phyloP scores from a whole-genome alignment of 1,140 invertebrate genomes.

The Euschistus heros region DNA sequence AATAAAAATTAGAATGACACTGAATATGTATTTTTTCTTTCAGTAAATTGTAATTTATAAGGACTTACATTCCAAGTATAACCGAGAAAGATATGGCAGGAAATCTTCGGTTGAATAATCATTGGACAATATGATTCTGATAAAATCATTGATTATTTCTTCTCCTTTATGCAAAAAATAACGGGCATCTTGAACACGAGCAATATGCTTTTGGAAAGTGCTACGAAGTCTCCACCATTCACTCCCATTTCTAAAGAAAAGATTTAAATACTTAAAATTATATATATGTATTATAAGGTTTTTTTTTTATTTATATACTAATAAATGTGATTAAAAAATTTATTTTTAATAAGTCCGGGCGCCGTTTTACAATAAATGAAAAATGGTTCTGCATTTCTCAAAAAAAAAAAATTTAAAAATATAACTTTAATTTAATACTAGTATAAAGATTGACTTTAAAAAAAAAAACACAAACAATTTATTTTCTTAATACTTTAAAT shows the following conservation, averaged over 20 bases:
- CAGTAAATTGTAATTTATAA: not conserved
- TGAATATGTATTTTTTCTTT: not conserved
- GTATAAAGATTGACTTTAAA: not conserved
- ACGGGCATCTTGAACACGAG: constrained; percentile 55
- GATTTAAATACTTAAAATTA: not conserved
- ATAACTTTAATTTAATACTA: not conserved
- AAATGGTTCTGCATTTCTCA: too few species aligned
- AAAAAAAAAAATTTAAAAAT: not conserved
- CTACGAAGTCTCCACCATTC: constrained; percentile 71
- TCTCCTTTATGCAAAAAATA: constrained; percentile 53
- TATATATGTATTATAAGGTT: too few species aligned
- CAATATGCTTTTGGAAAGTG: constrained; percentile 67
- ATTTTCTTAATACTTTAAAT: too few species aligned
- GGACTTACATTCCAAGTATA: constrained; percentile 66
- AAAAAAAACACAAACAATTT: constrained; percentile 1
- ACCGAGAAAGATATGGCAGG: constrained; percentile 53
- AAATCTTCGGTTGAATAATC: constrained; percentile 42
- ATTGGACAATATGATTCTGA: constrained; percentile 34
- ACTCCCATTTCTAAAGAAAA: constrained; percentile 58
- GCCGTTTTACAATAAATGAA: too few species aligned
- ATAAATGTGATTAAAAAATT: too few species aligned
- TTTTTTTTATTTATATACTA: too few species aligned
- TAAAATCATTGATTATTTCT: constrained; percentile 52
- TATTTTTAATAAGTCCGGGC: too few species aligned
- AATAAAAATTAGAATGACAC: constrained; percentile 32